Base-by-base conservation (phyloP, 2,113 vertebrate genomes). In the Melanerpes formicivorus region DNA sequence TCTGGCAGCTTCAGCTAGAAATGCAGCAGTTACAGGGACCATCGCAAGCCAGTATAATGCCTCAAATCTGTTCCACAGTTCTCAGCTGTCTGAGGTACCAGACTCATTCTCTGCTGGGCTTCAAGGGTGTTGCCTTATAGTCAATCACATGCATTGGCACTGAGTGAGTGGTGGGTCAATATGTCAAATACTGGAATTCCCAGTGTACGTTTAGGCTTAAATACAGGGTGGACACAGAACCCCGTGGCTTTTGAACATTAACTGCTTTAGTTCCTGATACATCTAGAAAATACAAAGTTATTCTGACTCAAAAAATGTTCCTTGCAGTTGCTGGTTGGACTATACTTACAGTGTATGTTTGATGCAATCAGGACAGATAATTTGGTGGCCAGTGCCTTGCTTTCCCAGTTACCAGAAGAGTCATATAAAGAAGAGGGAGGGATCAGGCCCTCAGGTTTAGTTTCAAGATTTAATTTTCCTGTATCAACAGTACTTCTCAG, bases 151-250 rank as follows among this genome's bases (percentile, higher is more conserved):
- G 4, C 62, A 40, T 8, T 73, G 52, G 66, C 14, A 54, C 13
- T 0, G 1, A 50, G 11, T 1, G 2, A 60, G 5, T 18, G 6
- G 27, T 73, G 19, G 30, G 70, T 67, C 7, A 48, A 9, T 4
- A 6, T 19, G 14, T 11, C 23, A 67, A 5, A 75, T 25, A 74
- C 27, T 25, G 44, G 52, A 88, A 42, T 26, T 66, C 23, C 18
- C 15, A 44, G 15, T 11, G 3, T 44, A 19, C 8, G 3, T 64
- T 71, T 84, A 77, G 6, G 14, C 18, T 91, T 71, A 87, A 92
- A 64, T 27, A 60, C 7, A 67, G 15, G 8, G 18, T 74, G 2
- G 6, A 71, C 18, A 18, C 14, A 87, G 27, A 76, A 44, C 29
- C 6, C 84, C 34, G 19, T 8, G 27, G 26, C 32, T 78, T 70